These are phyloP conservation scores for Gymnoscelis rufifasciata DNA, from an alignment of 2,888 invertebrate genomes.

Conservation along the genomic window DNA sequence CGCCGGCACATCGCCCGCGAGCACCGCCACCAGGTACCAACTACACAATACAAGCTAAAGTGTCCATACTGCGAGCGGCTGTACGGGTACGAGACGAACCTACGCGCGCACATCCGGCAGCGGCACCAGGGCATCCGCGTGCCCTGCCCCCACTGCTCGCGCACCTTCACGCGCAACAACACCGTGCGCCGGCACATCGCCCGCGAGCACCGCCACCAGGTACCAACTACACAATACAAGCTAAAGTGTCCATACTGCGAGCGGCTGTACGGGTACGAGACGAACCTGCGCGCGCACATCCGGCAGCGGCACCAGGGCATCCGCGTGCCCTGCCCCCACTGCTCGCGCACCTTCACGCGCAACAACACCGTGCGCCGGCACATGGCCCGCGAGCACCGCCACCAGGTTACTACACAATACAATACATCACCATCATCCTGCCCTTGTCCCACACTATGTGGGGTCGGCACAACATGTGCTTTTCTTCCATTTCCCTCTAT, in stretches of 20 bases:
- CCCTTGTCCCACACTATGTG: too few relatives aligned
- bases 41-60: constrained; percentile 86
- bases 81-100: constrained; percentile 95
- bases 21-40: constrained; percentile 83
- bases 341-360: constrained; percentile 93
- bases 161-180: constrained; percentile 95
- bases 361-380: constrained; percentile 95
- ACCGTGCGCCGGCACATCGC: constrained; percentile 94
- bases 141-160: constrained; percentile 93
- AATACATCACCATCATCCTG: too few relatives aligned
- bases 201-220: constrained; percentile 89
- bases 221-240: constrained; percentile 70
- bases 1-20: constrained; percentile 94
- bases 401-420: constrained; percentile 63
- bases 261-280: constrained; percentile 94
- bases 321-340: constrained; percentile 93
- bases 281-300: constrained; percentile 94
- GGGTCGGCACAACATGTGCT: too few relatives aligned
- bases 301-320: constrained; percentile 95
- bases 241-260: constrained; percentile 96
- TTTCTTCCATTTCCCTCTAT: too few relatives aligned
- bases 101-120: constrained; percentile 93
- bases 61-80: constrained; percentile 95
- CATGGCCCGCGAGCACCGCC: constrained; percentile 93
- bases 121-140: constrained; percentile 95